Evolutionary conservation across 2,113 vertebrate genomes (phyloP).

Genomic region (Irena cyanogastra): DNA sequence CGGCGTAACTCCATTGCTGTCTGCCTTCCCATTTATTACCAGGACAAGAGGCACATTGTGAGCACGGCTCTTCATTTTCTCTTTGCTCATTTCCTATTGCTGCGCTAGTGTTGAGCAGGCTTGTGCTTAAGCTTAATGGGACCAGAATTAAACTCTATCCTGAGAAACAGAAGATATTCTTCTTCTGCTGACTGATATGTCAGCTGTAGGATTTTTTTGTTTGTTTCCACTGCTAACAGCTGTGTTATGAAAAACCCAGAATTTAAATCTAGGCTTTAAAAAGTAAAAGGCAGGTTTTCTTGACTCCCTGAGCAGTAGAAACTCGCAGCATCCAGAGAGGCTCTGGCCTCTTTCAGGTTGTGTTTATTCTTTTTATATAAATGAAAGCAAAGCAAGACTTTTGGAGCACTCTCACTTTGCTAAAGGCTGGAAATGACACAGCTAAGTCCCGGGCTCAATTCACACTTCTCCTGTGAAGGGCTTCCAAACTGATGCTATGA

Average conservation of each 20-base stretch:
- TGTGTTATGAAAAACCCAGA: not conserved
- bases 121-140: not conserved
- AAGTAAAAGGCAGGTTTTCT: not conserved
- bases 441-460: not conserved
- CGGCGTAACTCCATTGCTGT: not conserved
- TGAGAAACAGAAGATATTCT: not conserved
- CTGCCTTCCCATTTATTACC: not conserved
- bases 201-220: not conserved
- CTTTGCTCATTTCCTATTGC: not conserved
- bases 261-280: not conserved
- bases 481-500: not conserved
- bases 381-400: not conserved
- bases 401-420: not conserved
- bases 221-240: not conserved
- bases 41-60: not conserved
- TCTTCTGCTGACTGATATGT: fast-evolving
- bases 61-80: not conserved
- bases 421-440: not conserved
- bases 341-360: not conserved
- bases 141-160: not conserved
- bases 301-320: not conserved
- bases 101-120: not conserved
- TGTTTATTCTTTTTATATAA: not conserved
- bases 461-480: not conserved
- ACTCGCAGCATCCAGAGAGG: not conserved